These are phyloP conservation scores for Crax fasciolata DNA, from an alignment of 2,797 vertebrate species.

Conservation along the genomic window DNA sequence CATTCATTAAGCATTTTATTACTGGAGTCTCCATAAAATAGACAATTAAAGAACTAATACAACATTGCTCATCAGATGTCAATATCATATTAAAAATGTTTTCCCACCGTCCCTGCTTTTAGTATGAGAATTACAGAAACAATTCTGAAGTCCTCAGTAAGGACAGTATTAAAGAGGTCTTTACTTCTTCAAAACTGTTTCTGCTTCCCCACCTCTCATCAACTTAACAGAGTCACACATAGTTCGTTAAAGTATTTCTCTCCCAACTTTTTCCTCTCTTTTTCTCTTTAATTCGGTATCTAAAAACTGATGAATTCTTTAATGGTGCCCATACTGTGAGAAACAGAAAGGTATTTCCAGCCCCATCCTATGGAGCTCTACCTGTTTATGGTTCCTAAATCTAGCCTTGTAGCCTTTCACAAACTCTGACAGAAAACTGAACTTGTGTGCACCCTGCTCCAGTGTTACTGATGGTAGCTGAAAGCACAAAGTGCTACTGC, in stretches of 20 bases:
- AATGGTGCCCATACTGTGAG: not conserved
- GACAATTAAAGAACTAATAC: not conserved
- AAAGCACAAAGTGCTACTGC: not conserved
- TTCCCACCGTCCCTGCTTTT: not conserved
- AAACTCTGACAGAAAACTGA: conserved; percentile 11
- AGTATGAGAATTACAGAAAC: not conserved
- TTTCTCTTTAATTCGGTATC: not conserved
- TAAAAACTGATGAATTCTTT: not conserved
- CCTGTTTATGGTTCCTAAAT: not conserved
- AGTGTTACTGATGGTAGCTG: not conserved
- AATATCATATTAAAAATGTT: not conserved
- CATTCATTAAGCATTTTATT: not conserved
- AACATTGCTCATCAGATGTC: not conserved
- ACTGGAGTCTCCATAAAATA: not conserved
- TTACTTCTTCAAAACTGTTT: not conserved
- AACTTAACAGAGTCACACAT: not conserved
- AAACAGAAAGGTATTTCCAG: not conserved
- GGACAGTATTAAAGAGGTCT: not conserved
- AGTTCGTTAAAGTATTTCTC: not conserved
- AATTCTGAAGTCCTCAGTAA: not conserved
- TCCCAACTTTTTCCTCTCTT: not conserved
- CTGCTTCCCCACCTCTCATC: not conserved
- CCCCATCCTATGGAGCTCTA: not conserved
- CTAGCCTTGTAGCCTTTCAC: not conserved
- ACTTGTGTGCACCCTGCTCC: not conserved